A percentile compares a stretch with the other conserved stretches of the same genome.
phyloP scores from a whole-genome alignment of 2,888 invertebrate species.

The Pecten maximus region DNA sequence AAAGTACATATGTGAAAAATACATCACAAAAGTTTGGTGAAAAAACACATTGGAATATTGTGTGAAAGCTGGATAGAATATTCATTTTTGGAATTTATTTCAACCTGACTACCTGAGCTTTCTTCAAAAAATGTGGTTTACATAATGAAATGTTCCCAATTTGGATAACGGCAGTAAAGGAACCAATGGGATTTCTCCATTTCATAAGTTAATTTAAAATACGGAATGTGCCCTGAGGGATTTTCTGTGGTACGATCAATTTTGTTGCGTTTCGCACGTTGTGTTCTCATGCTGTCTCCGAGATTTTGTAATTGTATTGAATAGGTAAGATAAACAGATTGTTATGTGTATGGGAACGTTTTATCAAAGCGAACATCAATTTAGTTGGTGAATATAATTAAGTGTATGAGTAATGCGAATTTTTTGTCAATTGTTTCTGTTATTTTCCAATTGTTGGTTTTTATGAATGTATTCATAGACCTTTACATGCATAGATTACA shows the following conservation, averaged over 20 bases:
- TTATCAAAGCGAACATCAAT: neutral
- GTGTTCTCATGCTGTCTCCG: neutral
- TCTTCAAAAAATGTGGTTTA: neutral
- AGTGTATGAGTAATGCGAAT: neutral
- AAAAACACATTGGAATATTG: neutral
- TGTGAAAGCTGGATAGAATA: neutral
- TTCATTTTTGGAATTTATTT: neutral
- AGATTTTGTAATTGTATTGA: slow-evolving; percentile 19
- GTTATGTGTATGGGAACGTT: no score
- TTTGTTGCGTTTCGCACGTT: neutral
- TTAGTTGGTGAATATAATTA: neutral
- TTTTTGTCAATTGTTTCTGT: neutral
- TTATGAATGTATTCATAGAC: neutral
- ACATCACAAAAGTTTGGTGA: neutral
- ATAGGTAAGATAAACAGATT: neutral
- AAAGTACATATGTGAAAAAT: neutral
- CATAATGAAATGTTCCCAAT: neutral
- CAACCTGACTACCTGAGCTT: neutral
- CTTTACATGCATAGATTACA: neutral
- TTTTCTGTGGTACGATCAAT: slow-evolving; percentile 30
- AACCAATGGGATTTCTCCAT: slow-evolving; percentile 17
- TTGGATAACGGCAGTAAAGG: neutral
- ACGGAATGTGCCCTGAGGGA: slow-evolving; percentile 4
- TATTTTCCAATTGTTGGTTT: neutral
- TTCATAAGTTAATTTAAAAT: slow-evolving; percentile 30